These are phyloP conservation scores for Apostichopus californicus DNA, from an alignment of 35 echinoderm and acorn worm species.

Conservation along the genomic window DNA sequence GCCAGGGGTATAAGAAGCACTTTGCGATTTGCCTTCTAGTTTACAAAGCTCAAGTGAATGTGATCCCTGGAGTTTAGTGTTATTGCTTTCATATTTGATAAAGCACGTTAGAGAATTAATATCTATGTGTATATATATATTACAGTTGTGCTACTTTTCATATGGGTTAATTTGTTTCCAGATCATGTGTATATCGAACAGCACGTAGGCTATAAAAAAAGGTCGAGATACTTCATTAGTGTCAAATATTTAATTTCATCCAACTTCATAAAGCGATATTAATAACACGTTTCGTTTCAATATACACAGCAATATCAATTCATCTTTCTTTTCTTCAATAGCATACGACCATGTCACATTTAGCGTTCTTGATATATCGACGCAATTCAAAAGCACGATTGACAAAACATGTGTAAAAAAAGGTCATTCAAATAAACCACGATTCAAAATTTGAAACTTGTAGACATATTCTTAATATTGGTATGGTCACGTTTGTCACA, in stretches of 20 bases:
- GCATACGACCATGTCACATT: not conserved
- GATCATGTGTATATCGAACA: no score
- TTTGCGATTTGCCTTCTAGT: slow-evolving; percentile 1
- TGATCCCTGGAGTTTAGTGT: not conserved
- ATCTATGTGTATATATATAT: no score
- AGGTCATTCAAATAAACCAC: not conserved
- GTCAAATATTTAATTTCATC: no score
- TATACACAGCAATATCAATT: not conserved
- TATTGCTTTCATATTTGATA: slow-evolving; percentile 16
- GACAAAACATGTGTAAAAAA: not conserved
- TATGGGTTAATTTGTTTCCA: no score
- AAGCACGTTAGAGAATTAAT: not conserved
- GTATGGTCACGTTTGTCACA: no score
- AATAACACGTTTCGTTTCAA: no score
- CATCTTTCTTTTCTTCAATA: not conserved
- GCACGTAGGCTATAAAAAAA: no score
- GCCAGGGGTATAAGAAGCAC: slow-evolving; percentile 10
- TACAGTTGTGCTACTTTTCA: no score
- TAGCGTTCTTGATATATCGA: not conserved
- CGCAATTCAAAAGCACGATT: not conserved
- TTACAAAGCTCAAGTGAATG: slow-evolving; percentile 13
- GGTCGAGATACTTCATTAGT: no score
- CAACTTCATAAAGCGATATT: no score
- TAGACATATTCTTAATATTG: no score
- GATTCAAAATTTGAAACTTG: no score